Evolutionary conservation across 2,888 invertebrate species (phyloP).

Genomic region (Habroteleia sp.): DNA sequence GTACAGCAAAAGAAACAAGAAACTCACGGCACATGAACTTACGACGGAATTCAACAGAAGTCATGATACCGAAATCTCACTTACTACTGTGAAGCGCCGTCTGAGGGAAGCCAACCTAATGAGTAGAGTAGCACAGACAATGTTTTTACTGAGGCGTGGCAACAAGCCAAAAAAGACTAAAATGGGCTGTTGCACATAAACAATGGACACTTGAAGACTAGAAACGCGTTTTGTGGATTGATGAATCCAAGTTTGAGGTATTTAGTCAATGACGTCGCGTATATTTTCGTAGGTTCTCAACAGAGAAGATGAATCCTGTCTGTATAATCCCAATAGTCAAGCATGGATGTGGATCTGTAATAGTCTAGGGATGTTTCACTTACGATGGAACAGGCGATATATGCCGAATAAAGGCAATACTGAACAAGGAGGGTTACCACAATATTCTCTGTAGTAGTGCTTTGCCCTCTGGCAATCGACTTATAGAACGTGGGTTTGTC

Average conservation of each 20-base stretch:
- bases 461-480: constrained; percentile 40
- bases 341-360: background rate
- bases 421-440: constrained; percentile 58
- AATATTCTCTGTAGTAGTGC: constrained; percentile 46
- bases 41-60: no score
- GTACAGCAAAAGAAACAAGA: no score
- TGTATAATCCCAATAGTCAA: constrained; percentile 56
- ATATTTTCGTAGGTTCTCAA: constrained; percentile 30
- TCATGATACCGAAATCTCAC: no score
- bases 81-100: no score
- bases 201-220: no score
- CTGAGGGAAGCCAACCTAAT: no score
- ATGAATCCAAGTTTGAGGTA: constrained; percentile 61
- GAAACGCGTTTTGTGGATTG: constrained; percentile 56
- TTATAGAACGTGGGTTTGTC: constrained; percentile 55
- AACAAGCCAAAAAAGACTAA: no score
- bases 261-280: constrained; percentile 31
- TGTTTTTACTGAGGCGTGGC: no score
- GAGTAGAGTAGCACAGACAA: no score
- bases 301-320: constrained; percentile 18
- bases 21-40: no score
- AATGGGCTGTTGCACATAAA: no score
- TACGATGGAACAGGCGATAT: constrained; percentile 47
- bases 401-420: constrained; percentile 61
- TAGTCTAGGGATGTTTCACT: constrained; percentile 37